Evolutionary conservation across 2,888 invertebrate genomes (phyloP), one percentile per base, ranked within the genome.

Genomic region (Xestobium rufovillosum): DNA sequence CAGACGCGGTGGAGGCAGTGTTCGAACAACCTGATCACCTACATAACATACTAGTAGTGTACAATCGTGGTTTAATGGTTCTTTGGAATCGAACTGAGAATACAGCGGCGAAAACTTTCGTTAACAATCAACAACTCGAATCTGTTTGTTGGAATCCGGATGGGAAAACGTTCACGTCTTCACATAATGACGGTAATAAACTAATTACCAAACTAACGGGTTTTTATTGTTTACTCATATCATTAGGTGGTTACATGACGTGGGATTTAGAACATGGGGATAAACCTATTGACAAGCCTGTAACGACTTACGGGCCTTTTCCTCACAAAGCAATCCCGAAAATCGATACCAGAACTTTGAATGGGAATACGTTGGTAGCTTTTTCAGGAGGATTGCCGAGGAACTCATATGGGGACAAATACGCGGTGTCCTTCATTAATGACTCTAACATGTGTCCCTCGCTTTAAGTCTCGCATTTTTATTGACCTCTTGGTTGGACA

Each of bases 371-470:
- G 39, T 58, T 80, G 16, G 65, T 76, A 27, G 69, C 82, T 27
- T 88, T 89, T 68, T 70, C 83, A 61, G 96, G 96, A 47, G 97
- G 97, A 40, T 89, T 97, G 85, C 95, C 94, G 0, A 75, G 96
- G 41, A 86, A 94, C 1, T 86, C 86, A 36, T 94, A 88, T 62
- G 87, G 91, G 2, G 96, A 97, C 65, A 85, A 89, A 52, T 83
- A 90, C 67, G 90, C 94, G 1, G 89, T 98, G 17, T 88, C 94
- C 3, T 86, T 90, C 1, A 73, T 77, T 55, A 75, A 79, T 59
- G 78, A 75, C 34, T 76, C 79, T 25, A 81, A 80, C n/a, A n/a
- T n/a, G n/a, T n/a, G n/a, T n/a, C n/a, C n/a, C n/a, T n/a, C n/a
- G n/a, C n/a, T n/a, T n/a, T n/a, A n/a, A n/a, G n/a, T n/a, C n/a